Evolutionary conservation across 53 echinoderm and acorn worm genomes (phyloP).

Genomic region (Zoroaster sp.): DNA sequence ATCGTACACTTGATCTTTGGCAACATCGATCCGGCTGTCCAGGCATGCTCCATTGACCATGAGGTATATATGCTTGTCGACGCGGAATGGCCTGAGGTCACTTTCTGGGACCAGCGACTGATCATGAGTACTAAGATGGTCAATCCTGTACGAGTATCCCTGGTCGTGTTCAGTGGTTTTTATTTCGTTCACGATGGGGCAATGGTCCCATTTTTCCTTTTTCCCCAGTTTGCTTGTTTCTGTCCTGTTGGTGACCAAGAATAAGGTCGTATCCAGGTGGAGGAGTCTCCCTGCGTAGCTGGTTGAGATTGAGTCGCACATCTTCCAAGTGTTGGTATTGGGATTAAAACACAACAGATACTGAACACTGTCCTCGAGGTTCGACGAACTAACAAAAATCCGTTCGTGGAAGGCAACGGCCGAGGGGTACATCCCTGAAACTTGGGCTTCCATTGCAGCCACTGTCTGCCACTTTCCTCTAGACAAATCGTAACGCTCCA

Average conservation of each 20-base stretch:
- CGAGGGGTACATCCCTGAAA: background rate
- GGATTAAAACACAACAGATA: slow-evolving; percentile 31
- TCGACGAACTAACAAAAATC: slow-evolving; percentile 3
- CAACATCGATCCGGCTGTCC: slow-evolving; percentile 30
- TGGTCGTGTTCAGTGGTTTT: background rate
- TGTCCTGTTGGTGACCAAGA: background rate
- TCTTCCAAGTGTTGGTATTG: slow-evolving; percentile 16
- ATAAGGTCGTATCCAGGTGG: background rate
- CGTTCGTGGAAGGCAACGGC: slow-evolving; percentile 33
- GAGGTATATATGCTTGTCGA: slow-evolving; percentile 33
- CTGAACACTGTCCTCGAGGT: background rate
- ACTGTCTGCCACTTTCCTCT: slow-evolving; percentile 55
- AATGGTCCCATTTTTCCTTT: slow-evolving; percentile 24
- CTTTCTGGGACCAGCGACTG: slow-evolving; percentile 58
- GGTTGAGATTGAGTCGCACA: background rate
- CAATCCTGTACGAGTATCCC: background rate
- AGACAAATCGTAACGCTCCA: slow-evolving; percentile 47
- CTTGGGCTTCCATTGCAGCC: background rate
- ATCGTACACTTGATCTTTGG: slow-evolving; percentile 48
- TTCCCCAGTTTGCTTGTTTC: slow-evolving; percentile 39
- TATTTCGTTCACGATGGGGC: slow-evolving; percentile 31
- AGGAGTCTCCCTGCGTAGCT: background rate
- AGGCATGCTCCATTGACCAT: slow-evolving; percentile 36
- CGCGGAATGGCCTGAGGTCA: slow-evolving; percentile 41
- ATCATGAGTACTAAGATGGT: background rate